Percentiles rank a stretch among this genome's conserved stretches.
These are phyloP conservation scores for Ormyrus labotus DNA, from an alignment of 2,888 invertebrate species.

Conservation along the genomic window DNA sequence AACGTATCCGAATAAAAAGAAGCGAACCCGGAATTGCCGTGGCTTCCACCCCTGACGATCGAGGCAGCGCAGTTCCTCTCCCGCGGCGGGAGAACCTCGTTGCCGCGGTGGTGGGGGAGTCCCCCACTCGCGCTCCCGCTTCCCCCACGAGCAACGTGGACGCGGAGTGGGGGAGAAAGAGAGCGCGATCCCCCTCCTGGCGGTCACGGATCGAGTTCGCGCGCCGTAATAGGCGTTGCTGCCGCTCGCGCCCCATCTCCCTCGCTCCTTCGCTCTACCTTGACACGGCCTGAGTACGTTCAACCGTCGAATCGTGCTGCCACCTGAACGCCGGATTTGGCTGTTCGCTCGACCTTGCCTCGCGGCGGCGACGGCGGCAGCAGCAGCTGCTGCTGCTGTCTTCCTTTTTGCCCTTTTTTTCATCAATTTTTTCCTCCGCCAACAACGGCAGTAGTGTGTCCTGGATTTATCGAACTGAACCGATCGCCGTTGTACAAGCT, in stretches of 20 bases:
- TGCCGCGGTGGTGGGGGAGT: background rate
- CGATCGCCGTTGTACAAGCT: background rate
- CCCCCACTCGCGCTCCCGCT: conserved; percentile 7
- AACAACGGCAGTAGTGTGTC: background rate
- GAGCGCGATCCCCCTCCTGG: background rate
- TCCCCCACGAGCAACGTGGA: background rate
- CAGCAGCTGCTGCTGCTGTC: conserved; percentile 11
- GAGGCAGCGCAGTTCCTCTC: too few species aligned
- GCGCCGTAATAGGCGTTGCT: conserved; percentile 53
- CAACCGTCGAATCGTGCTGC: conserved; percentile 72
- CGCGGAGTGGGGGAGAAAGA: conserved; percentile 10
- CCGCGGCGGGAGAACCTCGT: too few species aligned
- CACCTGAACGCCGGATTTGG: conserved; percentile 67
- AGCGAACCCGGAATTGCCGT: conserved; percentile 37
- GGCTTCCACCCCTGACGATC: conserved; percentile 37
- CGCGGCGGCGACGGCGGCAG: conserved; percentile 3
- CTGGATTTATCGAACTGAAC: background rate
- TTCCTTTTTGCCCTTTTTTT: background rate
- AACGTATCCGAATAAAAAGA: conserved; percentile 20
- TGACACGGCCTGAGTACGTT: conserved; percentile 62
- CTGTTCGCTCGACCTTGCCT: conserved; percentile 59
- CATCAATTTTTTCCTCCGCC: background rate
- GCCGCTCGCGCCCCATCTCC: background rate
- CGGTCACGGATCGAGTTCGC: conserved; percentile 28
- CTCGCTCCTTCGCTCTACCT: conserved; percentile 58